Evolutionary conservation across 2,888 invertebrate species (phyloP).

Genomic region (Eurytoma californica): DNA sequence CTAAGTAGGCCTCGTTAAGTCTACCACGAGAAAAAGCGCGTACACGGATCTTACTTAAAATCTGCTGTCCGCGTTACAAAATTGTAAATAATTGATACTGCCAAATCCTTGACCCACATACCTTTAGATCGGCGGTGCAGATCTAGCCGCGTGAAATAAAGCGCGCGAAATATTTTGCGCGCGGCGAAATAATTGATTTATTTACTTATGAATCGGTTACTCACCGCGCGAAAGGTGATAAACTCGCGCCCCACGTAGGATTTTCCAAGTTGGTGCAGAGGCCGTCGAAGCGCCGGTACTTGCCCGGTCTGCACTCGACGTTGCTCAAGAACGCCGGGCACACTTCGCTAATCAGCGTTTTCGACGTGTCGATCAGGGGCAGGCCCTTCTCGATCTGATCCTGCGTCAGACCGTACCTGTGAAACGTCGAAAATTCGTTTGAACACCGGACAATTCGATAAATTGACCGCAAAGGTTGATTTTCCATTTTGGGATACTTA

Average conservation of each 20-base stretch:
- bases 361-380: conserved; percentile 91
- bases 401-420: conserved; percentile 88
- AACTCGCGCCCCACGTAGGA: conserved; percentile 92
- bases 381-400: conserved; percentile 92
- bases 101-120: too few relatives aligned
- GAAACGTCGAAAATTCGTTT: neutral
- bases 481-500: conserved; percentile 76
- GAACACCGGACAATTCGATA: neutral
- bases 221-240: conserved; percentile 89
- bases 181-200: too few relatives aligned
- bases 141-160: too few relatives aligned
- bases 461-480: too few relatives aligned
- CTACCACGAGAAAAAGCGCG: too few relatives aligned
- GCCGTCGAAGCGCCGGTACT: conserved; percentile 90
- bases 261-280: conserved; percentile 92
- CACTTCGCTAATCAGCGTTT: conserved; percentile 89
- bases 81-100: too few relatives aligned
- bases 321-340: conserved; percentile 92
- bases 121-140: neutral
- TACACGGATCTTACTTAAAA: too few relatives aligned
- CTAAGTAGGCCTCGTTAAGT: too few relatives aligned
- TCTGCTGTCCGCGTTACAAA: too few relatives aligned
- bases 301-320: conserved; percentile 91
- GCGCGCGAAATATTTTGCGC: too few relatives aligned
- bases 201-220: too few relatives aligned